These are phyloP conservation scores for Pelecanoides urinatrix DNA, from an alignment of 2,113 vertebrate species.

Conservation along the genomic window DNA sequence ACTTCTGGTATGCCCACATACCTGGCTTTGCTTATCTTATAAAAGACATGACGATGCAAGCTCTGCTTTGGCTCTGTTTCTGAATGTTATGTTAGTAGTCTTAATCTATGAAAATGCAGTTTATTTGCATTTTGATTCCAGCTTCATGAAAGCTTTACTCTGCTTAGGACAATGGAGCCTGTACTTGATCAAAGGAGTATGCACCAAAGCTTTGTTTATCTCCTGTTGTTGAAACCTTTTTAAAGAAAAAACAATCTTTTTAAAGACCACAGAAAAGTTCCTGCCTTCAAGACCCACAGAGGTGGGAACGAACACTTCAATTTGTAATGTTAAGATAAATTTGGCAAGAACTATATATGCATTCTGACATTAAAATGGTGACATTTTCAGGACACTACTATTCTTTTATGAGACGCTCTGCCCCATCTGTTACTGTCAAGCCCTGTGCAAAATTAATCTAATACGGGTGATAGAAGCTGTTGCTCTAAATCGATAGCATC, in stretches of 20 bases:
- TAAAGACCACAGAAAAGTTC: background rate
- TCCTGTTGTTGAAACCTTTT: background rate
- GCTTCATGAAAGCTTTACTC: background rate
- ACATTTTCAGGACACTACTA: background rate
- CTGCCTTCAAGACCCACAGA: background rate
- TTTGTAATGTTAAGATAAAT: background rate
- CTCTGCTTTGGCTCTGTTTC: background rate
- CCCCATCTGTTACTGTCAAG: background rate
- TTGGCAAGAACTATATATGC: background rate
- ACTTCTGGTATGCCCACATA: accelerated
- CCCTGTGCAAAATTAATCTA: background rate
- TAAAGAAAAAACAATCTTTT: background rate
- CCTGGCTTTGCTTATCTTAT: background rate
- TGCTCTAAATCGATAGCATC: background rate
- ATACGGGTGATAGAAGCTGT: background rate
- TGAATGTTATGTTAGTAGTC: background rate
- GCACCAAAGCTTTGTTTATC: background rate
- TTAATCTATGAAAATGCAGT: background rate
- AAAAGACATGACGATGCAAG: background rate
- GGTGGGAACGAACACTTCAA: background rate
- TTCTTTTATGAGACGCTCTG: background rate
- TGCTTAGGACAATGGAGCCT: background rate
- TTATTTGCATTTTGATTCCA: background rate
- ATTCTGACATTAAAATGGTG: background rate
- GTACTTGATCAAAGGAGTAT: background rate